phyloP scores from a whole-genome alignment of 92 coral and sea anemone genomes.

The Muricea muricata region DNA sequence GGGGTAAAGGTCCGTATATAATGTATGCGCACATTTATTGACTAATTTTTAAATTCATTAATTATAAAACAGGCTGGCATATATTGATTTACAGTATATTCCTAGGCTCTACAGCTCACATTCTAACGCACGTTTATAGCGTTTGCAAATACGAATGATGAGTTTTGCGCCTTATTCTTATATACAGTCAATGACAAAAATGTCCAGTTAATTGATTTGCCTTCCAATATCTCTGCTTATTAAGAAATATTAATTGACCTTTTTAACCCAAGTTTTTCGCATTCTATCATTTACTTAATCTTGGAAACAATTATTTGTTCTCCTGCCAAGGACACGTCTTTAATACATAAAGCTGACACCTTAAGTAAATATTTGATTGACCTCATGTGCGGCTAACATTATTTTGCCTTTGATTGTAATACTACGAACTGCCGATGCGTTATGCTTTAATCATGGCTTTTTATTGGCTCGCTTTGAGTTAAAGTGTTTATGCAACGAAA shows the following conservation, averaged over 20 bases:
- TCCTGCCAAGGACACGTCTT: conserved; percentile 2
- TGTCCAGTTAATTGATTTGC: not conserved
- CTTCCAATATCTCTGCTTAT: not conserved
- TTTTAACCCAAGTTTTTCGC: conserved; percentile 1
- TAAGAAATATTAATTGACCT: not conserved
- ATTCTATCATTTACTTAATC: not conserved
- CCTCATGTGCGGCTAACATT: not conserved
- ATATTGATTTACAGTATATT: too few species aligned
- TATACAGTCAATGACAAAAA: not conserved
- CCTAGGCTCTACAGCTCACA: too few species aligned
- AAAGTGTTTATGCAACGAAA: too few species aligned
- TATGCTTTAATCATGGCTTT: not conserved
- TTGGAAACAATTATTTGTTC: not conserved
- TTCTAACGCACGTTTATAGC: not conserved
- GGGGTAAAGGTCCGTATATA: too few species aligned
- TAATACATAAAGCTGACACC: not conserved
- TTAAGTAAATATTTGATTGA: conserved; percentile 6
- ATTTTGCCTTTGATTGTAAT: not conserved
- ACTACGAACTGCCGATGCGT: not conserved
- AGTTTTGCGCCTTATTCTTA: not conserved
- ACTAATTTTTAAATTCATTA: too few species aligned
- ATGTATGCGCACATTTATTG: too few species aligned
- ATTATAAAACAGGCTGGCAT: too few species aligned
- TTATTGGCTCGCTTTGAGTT: not conserved
- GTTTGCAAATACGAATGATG: not conserved